Evolutionary conservation across 1,140 invertebrate genomes (phyloP).

Genomic region (Phthorimaea operculella): DNA sequence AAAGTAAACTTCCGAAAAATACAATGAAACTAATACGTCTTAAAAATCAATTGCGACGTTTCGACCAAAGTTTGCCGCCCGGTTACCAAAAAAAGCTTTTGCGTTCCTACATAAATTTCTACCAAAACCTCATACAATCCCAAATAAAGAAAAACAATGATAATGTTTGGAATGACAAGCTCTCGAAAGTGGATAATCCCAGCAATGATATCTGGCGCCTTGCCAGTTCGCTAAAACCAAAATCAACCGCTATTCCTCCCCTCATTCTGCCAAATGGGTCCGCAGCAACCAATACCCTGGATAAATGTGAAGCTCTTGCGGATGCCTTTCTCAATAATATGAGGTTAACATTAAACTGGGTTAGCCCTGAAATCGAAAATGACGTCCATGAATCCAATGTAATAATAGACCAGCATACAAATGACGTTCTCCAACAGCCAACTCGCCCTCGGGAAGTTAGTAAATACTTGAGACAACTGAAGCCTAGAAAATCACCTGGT

Average conservation of each 20-base stretch:
- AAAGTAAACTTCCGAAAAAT: not conserved
- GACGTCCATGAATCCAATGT: not conserved
- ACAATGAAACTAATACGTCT: not conserved
- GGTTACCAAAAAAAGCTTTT: not conserved
- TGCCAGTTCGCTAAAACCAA: not conserved
- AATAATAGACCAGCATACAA: not conserved
- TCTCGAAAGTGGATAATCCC: not conserved
- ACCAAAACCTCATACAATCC: not conserved
- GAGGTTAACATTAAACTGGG: not conserved
- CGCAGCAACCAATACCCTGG: not conserved
- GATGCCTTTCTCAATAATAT: not conserved
- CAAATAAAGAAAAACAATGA: not conserved
- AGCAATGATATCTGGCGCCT: not conserved
- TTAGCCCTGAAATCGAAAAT: not conserved
- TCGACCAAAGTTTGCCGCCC: not conserved
- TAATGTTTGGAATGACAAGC: not conserved
- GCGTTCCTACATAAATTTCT: not conserved
- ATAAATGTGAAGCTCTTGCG: not conserved
- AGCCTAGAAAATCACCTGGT: constrained; percentile 6
- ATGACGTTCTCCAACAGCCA: not conserved
- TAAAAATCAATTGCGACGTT: not conserved
- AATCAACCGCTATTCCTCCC: not conserved
- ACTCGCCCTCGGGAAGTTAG: not conserved
- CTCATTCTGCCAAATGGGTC: not conserved
- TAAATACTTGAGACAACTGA: not conserved